A percentile compares a stretch with the other conserved stretches of the same genome.
phyloP scores from a whole-genome alignment of 2,888 invertebrate species.

The Luperina nickerlii region DNA sequence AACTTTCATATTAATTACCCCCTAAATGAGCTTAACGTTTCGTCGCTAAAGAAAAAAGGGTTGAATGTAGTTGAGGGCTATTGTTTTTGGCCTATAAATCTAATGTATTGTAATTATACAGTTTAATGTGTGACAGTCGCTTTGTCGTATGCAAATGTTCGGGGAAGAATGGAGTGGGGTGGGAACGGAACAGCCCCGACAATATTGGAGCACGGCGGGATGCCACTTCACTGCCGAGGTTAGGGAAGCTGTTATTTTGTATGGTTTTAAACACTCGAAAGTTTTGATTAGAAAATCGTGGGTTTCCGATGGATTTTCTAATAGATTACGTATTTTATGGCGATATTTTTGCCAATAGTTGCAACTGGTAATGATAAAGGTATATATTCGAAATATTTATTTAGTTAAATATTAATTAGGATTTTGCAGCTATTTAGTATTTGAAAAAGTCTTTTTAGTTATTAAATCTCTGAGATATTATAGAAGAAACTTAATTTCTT shows the following conservation, averaged over 20 bases:
- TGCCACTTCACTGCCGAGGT: slow-evolving; percentile 79
- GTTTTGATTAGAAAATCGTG: slow-evolving; percentile 52
- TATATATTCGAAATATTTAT: background rate
- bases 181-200: slow-evolving; percentile 79
- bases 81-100: slow-evolving; percentile 89
- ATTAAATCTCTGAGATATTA: background rate
- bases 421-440: background rate
- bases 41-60: slow-evolving; percentile 81
- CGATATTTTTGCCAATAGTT: background rate
- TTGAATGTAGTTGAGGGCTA: slow-evolving; percentile 78
- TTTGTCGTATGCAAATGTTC: slow-evolving; percentile 88
- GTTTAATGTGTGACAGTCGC: slow-evolving; percentile 88
- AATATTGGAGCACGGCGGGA: slow-evolving; percentile 85
- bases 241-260: slow-evolving; percentile 71
- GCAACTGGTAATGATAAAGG: background rate
- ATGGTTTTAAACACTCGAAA: slow-evolving; percentile 67
- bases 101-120: slow-evolving; percentile 87
- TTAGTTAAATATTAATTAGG: background rate
- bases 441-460: background rate
- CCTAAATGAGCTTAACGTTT: slow-evolving; percentile 85
- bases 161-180: slow-evolving; percentile 81
- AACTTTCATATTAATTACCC: slow-evolving; percentile 88
- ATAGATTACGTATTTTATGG: background rate
- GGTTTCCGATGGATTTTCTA: slow-evolving; percentile 14
- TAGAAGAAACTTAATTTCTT: background rate